A percentile compares a stretch with the other conserved stretches of the same genome.
phyloP scores from a whole-genome alignment of 2,888 invertebrate genomes.

The Drosophila incognita region DNA sequence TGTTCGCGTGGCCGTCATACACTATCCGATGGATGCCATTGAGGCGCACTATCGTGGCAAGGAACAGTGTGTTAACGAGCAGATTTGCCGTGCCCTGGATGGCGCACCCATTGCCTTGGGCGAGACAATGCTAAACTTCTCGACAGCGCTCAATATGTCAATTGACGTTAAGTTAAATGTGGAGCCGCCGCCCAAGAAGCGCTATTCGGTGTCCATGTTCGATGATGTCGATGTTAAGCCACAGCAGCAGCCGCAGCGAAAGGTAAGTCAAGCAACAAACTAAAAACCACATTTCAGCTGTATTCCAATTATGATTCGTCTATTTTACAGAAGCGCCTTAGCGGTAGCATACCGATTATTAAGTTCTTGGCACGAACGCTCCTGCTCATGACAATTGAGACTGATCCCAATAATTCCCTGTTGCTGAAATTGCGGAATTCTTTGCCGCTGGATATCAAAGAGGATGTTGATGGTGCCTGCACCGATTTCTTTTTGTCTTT shows the following conservation, averaged over 20 bases:
- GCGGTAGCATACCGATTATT: conserved; percentile 72
- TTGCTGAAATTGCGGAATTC: conserved; percentile 64
- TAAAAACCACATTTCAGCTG: neutral
- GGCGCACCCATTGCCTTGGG: conserved; percentile 58
- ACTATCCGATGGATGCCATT: conserved; percentile 74
- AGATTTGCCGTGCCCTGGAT: conserved; percentile 73
- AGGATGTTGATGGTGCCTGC: conserved; percentile 65
- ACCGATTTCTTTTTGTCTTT: conserved; percentile 81
- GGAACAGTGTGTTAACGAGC: conserved; percentile 72
- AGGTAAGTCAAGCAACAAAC: conserved; percentile 45
- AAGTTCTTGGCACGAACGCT: conserved; percentile 81
- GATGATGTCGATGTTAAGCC: conserved; percentile 78
- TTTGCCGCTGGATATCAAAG: conserved; percentile 46
- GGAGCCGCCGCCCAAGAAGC: conserved; percentile 55
- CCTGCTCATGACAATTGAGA: conserved; percentile 72
- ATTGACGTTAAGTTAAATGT: conserved; percentile 61
- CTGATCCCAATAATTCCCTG: conserved; percentile 63
- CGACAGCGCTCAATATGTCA: conserved; percentile 61
- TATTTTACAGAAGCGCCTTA: conserved; percentile 48
- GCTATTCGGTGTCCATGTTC: conserved; percentile 83
- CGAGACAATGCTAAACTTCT: conserved; percentile 73
- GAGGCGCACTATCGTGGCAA: conserved; percentile 63
- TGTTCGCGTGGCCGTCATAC: conserved; percentile 75
- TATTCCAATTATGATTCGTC: neutral
- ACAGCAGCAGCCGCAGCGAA: conserved; percentile 59